Evolutionary conservation across 2,113 vertebrate species (phyloP).

Genomic region (Corythornis vintsioides): DNA sequence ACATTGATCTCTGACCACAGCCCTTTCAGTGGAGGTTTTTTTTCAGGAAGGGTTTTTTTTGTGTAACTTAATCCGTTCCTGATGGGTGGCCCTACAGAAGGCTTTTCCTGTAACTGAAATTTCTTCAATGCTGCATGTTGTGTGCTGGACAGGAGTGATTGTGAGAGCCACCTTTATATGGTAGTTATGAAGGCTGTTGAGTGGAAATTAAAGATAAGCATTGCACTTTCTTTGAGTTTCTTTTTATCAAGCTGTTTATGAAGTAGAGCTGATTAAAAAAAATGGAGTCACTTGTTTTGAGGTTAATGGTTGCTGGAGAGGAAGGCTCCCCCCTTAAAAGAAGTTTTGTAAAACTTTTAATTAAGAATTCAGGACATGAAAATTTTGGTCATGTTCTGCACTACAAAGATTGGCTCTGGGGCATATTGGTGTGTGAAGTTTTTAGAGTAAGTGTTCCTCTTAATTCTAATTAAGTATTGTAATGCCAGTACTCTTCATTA

Average conservation of each 20-base stretch:
- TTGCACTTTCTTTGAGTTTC: slow-evolving; percentile 19
- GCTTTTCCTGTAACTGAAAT: not conserved
- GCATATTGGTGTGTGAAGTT: not conserved
- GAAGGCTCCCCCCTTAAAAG: not conserved
- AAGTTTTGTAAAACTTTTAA: slow-evolving; percentile 45
- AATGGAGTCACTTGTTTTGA: slow-evolving; percentile 22
- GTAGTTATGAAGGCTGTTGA: not conserved
- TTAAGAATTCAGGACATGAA: slow-evolving; percentile 10
- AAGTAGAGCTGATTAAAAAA: slow-evolving; percentile 37
- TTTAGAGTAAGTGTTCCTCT: slow-evolving; percentile 41
- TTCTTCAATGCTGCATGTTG: not conserved
- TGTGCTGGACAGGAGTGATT: not conserved
- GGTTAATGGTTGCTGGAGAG: slow-evolving; percentile 10
- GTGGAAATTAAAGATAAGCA: slow-evolving; percentile 47
- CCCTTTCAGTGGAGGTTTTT: not conserved
- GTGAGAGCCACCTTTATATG: not conserved
- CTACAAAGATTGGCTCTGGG: not conserved
- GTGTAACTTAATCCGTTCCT: slow-evolving; percentile 38
- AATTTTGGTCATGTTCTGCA: slow-evolving; percentile 17
- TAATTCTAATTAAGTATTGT: slow-evolving; percentile 54
- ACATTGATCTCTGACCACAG: slow-evolving; percentile 19
- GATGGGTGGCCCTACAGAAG: slow-evolving; percentile 29
- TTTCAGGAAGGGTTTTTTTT: not conserved
- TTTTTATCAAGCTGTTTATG: slow-evolving; percentile 35
- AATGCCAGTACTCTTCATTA: slow-evolving; percentile 36